Conservation (phyloP, 2,888 invertebrate species). For the Sarcophaga rosellei region DNA sequence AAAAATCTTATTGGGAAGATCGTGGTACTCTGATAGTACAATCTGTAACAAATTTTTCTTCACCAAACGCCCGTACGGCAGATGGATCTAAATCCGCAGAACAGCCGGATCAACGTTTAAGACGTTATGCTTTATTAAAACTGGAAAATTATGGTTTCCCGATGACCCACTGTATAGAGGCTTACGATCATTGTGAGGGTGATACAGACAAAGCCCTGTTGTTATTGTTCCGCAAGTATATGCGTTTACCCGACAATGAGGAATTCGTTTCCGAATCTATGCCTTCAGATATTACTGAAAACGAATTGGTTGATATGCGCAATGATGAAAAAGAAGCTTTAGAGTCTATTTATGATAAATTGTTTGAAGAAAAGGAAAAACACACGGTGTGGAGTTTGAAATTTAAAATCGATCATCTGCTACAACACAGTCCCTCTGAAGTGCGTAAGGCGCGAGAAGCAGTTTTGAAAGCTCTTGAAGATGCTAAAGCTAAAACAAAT, state of each 20-base stretch:
- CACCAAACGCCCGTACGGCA: conserved; percentile 78
- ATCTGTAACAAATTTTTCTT: conserved; percentile 84
- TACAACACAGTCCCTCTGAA: conserved; percentile 83
- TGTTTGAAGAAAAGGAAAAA: conserved; percentile 86
- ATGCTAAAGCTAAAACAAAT: conserved; percentile 27
- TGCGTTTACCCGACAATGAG: conserved; percentile 71
- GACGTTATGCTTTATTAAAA: conserved; percentile 87
- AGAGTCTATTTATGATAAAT: conserved; percentile 89
- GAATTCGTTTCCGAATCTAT: conserved; percentile 4
- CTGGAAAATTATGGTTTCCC: conserved; percentile 90
- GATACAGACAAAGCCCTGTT: conserved; percentile 88
- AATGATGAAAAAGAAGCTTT: conserved; percentile 88
- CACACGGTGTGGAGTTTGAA: conserved; percentile 87
- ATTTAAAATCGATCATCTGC: conserved; percentile 86
- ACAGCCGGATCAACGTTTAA: conserved; percentile 84
- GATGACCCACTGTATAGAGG: conserved; percentile 88
- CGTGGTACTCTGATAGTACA: conserved; percentile 88
- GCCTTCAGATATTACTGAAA: conserved; percentile 74
- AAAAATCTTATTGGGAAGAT: conserved; percentile 89
- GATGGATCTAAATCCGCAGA: conserved; percentile 74
- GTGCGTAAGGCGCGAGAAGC: conserved; percentile 80
- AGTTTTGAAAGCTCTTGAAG: conserved; percentile 76
- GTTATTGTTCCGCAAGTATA: conserved; percentile 88
- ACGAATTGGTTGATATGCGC: conserved; percentile 85
- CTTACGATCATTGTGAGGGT: conserved; percentile 85